Evolutionary conservation across 2,888 invertebrate genomes (phyloP).

Genomic region (Noctua pronuba): DNA sequence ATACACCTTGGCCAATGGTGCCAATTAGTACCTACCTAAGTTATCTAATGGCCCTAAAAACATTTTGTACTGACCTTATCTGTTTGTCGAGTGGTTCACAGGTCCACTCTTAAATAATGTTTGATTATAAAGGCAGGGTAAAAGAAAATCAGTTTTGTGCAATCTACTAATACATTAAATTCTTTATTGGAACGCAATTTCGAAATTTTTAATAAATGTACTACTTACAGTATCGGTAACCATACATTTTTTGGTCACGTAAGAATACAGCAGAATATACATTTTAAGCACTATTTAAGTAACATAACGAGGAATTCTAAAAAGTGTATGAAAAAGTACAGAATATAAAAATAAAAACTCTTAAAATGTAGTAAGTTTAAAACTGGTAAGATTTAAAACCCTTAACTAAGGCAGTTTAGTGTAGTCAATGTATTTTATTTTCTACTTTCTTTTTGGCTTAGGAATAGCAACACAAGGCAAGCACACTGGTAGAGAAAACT

Average conservation of each 20-base stretch:
- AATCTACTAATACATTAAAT: slow-evolving; percentile 55
- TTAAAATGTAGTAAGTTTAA: slow-evolving; percentile 36
- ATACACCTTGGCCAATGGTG: slow-evolving; percentile 50
- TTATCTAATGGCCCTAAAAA: slow-evolving; percentile 43
- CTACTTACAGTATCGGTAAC: slow-evolving; percentile 31
- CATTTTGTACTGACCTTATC: slow-evolving; percentile 4
- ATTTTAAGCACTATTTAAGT: slow-evolving; percentile 18
- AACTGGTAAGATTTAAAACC: slow-evolving; percentile 37
- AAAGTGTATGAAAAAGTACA: slow-evolving; percentile 28
- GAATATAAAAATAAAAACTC: slow-evolving; percentile 42
- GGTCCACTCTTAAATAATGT: slow-evolving; percentile 1
- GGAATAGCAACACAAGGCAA: slow-evolving; percentile 72
- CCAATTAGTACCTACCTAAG: slow-evolving; percentile 39
- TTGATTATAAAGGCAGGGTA: slow-evolving; percentile 8
- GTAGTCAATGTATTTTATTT: slow-evolving; percentile 9
- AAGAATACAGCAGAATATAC: slow-evolving; percentile 5
- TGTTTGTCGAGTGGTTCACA: slow-evolving; percentile 10
- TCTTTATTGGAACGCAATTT: slow-evolving; percentile 63
- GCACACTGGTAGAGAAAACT: slow-evolving; percentile 88
- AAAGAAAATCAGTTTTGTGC: slow-evolving; percentile 46
- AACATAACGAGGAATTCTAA: slow-evolving; percentile 1
- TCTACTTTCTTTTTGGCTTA: slow-evolving; percentile 78
- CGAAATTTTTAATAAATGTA: slow-evolving; percentile 33
- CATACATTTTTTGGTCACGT: slow-evolving; percentile 17
- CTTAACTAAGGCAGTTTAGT: slow-evolving; percentile 19